Conservation (phyloP, 2,113 vertebrate species). For the Sisor rabdophorus region DNA sequence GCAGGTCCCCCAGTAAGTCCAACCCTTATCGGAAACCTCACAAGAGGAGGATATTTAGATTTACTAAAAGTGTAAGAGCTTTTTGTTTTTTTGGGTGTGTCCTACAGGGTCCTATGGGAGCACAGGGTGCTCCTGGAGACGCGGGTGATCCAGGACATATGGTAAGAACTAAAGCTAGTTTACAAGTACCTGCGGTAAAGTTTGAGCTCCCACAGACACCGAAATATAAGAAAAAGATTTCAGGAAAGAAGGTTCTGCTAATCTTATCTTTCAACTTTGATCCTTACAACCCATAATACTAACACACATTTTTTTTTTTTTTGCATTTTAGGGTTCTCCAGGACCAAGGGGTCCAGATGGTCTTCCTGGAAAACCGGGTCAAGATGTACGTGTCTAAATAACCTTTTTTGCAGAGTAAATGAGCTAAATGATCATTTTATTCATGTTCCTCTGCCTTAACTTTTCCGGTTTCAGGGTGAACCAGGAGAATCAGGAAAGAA, state of each 20-base stretch:
- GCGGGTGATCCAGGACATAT: slow-evolving; percentile 70
- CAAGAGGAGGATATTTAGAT: too few species aligned
- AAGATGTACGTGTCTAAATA: slow-evolving; percentile 77
- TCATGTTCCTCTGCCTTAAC: background rate
- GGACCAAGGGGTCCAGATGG: slow-evolving; percentile 90
- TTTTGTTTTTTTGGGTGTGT: slow-evolving; percentile 1
- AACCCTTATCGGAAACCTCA: background rate
- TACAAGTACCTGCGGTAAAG: background rate
- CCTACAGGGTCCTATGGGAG: slow-evolving; percentile 80
- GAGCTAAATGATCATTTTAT: background rate
- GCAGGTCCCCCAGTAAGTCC: slow-evolving; percentile 78
- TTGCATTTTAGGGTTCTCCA: slow-evolving; percentile 72
- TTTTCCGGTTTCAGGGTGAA: slow-evolving; percentile 76
- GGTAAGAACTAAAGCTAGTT: slow-evolving; percentile 68
- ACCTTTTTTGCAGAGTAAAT: background rate
- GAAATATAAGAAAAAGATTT: too few species aligned
- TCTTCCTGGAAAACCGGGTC: slow-evolving; percentile 82
- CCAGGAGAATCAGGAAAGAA: slow-evolving; percentile 78
- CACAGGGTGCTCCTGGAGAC: slow-evolving; percentile 84
- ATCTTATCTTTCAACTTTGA: too few species aligned
- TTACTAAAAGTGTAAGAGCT: background rate
- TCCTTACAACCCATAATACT: too few species aligned
- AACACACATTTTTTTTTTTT: background rate
- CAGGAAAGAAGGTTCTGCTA: background rate
- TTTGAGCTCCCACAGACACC: background rate